Percentiles rank a stretch among this genome's conserved stretches.
phyloP scores from a whole-genome alignment of 2,113 vertebrate species.

The Crocuta crocuta region DNA sequence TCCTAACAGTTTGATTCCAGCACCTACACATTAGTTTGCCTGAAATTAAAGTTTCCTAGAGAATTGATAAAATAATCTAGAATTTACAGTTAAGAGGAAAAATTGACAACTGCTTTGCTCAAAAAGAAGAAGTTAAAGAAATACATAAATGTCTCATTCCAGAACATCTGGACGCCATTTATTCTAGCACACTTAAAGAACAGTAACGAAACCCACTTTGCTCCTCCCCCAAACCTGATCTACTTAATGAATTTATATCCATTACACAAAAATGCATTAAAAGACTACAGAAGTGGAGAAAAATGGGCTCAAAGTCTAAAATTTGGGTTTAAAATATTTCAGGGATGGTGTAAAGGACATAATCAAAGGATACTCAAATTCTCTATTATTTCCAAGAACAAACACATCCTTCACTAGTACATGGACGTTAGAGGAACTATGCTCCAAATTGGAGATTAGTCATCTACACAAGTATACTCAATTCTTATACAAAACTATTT shows the following conservation, averaged over 20 bases:
- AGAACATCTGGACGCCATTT: neutral
- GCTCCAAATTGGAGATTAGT: slow-evolving; percentile 1
- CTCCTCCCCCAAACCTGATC: neutral
- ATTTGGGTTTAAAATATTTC: slow-evolving; percentile 12
- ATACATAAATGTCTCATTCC: neutral
- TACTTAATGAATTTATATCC: slow-evolving; percentile 26
- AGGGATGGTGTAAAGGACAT: neutral
- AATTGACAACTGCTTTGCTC: neutral
- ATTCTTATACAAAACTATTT: neutral
- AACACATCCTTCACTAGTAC: neutral
- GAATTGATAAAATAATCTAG: slow-evolving; percentile 2
- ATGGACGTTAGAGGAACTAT: neutral
- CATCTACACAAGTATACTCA: neutral
- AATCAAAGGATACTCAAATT: slow-evolving; percentile 30
- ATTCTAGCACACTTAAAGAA: neutral
- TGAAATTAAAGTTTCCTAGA: slow-evolving; percentile 53
- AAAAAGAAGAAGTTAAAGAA: slow-evolving; percentile 44
- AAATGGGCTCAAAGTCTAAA: neutral
- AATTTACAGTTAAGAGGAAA: slow-evolving; percentile 15
- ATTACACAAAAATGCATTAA: neutral
- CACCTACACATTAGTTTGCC: neutral
- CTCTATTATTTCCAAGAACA: neutral
- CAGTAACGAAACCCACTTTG: slow-evolving; percentile 13
- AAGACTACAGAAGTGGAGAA: neutral
- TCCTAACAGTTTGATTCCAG: neutral